Conservation (phyloP, 1,140 invertebrate species). For the Sitobion miscanthi region DNA sequence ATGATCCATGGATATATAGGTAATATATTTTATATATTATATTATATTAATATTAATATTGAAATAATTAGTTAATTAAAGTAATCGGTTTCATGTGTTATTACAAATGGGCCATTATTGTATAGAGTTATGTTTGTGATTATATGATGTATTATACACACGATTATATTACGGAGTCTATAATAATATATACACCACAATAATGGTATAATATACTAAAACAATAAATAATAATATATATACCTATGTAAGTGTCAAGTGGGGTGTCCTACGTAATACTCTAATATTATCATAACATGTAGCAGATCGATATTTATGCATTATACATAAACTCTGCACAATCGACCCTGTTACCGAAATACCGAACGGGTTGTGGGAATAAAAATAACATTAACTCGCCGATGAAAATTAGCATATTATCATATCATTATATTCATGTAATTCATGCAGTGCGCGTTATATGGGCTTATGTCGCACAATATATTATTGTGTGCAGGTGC, state of each 20-base stretch:
- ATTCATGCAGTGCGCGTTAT: neutral
- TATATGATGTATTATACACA: neutral
- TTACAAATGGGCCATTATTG: neutral
- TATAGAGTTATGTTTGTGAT: neutral
- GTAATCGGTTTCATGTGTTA: neutral
- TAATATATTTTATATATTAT: neutral
- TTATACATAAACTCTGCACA: neutral
- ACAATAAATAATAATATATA: neutral
- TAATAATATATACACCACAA: neutral
- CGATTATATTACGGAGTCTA: neutral
- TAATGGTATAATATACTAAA: neutral
- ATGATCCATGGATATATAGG: neutral
- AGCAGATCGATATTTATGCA: neutral
- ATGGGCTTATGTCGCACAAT: neutral
- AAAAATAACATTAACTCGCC: neutral
- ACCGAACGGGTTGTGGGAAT: neutral
- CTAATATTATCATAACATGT: neutral
- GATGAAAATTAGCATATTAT: neutral
- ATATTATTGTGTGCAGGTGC: neutral
- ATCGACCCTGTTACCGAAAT: neutral
- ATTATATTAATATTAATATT: neutral
- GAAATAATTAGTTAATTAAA: neutral
- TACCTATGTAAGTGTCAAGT: neutral
- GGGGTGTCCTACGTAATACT: neutral
- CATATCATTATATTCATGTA: neutral